Evolutionary conservation across 2,797 vertebrate species (phyloP).

Genomic region (Mergus octosetaceus): DNA sequence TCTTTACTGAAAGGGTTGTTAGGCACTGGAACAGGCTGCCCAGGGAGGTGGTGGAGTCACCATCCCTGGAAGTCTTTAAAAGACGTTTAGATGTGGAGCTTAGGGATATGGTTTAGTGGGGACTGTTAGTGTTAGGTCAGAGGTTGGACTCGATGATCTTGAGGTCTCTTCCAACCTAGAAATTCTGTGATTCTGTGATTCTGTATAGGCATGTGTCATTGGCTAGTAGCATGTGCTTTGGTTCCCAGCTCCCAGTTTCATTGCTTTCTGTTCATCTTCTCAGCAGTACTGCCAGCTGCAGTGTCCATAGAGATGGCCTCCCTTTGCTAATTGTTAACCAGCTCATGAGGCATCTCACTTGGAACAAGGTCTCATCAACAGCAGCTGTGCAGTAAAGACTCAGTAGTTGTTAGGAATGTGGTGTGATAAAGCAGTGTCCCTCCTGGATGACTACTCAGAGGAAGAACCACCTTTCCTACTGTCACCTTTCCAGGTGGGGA

Average conservation of each 20-base stretch:
- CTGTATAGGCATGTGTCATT: neutral
- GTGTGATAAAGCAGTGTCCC: neutral
- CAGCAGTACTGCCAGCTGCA: neutral
- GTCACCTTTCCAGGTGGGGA: neutral
- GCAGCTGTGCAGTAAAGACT: neutral
- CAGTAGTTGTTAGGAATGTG: accelerated
- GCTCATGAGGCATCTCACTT: neutral
- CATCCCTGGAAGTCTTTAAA: too few relatives aligned
- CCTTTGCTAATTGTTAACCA: neutral
- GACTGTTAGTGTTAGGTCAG: too few relatives aligned
- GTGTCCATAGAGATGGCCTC: neutral
- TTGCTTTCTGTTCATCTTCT: neutral
- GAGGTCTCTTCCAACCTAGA: too few relatives aligned
- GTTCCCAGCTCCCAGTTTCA: accelerated
- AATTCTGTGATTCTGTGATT: too few relatives aligned
- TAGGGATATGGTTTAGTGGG: too few relatives aligned
- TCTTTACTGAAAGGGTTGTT: too few relatives aligned
- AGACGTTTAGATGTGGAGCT: too few relatives aligned
- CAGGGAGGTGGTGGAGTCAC: too few relatives aligned
- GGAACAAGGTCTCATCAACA: accelerated
- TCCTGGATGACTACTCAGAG: neutral
- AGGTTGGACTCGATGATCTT: too few relatives aligned
- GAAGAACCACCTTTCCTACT: too few relatives aligned
- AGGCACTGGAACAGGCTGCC: too few relatives aligned
- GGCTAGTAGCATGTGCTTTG: accelerated